Base-by-base conservation (phyloP, 2,113 vertebrate species). In the Polyodon spathula region DNA sequence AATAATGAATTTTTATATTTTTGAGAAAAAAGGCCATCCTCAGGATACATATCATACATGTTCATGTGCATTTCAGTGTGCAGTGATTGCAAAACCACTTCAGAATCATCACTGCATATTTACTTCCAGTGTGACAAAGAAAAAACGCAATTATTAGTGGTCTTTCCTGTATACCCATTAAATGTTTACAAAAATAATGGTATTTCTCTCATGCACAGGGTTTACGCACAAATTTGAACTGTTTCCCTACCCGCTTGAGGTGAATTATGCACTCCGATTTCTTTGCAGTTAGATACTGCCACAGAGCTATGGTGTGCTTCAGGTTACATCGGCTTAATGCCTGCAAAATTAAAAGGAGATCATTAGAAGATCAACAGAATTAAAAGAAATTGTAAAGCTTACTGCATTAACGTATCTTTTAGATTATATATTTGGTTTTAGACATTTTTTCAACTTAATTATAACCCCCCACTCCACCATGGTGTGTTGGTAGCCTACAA, bases 221-320 rank as follows among this genome's bases (percentile, higher is more conserved):
- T 51, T 51, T 14, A 15, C 48, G 3, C 14, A n/a, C 37, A 39
- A 44, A 15, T 42, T 14, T 43, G 27, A 27, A 27, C 3, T 27
- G 54, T 9, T 17, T 56, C 0, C 77, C 72, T 79, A 97, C 95
- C 79, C 80, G 89, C 38, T 74, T 89, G 16, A 95, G 87, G 2
- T 76, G 84, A 62, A 97, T 81, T 77, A 89, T 88, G 61, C 88
- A 90, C 74, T 95, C 91, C 0, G 93, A 97, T 72, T 94, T 97
- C 63, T 78, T 81, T 3, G 89, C 82, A 2, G 83, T 83, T 15
- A 98, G 88, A 50, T 97, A 73, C 63, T 95, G 92, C 95, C 95
- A 98, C 1, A 98, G 82, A 44, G 87, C 88, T 1, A 89, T 73
- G 68, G 60, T 72, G 76, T 97, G 91, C 63, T 87, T 87, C 1